Base-by-base conservation (phyloP, 2,888 invertebrate species). In the Acanthosepion esculentum region DNA sequence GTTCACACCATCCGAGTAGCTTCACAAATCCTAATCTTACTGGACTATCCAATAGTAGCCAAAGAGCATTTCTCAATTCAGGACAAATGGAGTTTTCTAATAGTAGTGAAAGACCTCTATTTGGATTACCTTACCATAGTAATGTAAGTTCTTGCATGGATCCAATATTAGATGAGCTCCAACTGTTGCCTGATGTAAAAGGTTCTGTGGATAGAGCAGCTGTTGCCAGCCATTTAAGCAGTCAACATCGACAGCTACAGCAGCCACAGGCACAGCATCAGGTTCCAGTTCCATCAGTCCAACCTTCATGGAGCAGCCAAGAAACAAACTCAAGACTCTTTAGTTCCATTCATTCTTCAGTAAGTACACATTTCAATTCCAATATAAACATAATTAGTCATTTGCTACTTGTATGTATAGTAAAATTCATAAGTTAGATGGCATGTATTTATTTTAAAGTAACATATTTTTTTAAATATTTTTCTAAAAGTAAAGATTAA, bases 41-140 rank as follows among this genome's bases (percentile, higher is more conserved):
- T 29, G 93, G 93, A 53, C 93, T 93, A n/a, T 53, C 93, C 48
- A 93, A 93, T n/a, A 53, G 50, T 18, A 93, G 93, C 93, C 93
- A 93, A 48, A 93, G 93, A 93, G 93, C 93, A 53, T 93, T 93
- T 53, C 48, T 93, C 50, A 93, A 93, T 93, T n/a, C 93, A n/a
- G 93, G 93, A 48, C 93, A 93, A 53, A 53, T 93, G 48, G 93
- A 93, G 48, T 93, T 93, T 93, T 93, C 93, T 93, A 93, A 93
- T 29, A 53, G 93, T 18, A 53, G 93, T 48, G 93, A 93, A 93
- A 48, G 93, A 48, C 93, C 93, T 53, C 29, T 93, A 7, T 93
- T 93, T 93, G 53, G 93, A 93, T 93, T 93, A 93, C 93, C 93
- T 53, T 93, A 93, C 50, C 93, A 93, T 53, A 93, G 93, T 93